Base-by-base conservation (phyloP, 2,888 invertebrate species). In the Ceramica pisi region DNA sequence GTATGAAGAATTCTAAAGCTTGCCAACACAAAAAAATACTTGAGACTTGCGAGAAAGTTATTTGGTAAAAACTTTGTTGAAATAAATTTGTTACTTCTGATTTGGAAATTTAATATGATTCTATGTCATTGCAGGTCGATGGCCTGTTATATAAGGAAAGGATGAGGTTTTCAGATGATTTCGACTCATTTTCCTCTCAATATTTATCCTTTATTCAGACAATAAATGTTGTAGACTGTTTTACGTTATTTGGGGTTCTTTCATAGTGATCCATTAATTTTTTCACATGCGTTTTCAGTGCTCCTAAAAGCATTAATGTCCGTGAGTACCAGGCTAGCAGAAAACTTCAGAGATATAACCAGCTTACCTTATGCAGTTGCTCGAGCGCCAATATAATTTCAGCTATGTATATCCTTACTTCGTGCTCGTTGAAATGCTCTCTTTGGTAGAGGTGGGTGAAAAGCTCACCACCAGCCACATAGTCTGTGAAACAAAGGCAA, bases 371-470 rank as follows among this genome's bases (percentile, higher is more conserved):
- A 95, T 99, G 99, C 83, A 99, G 96, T 92, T 98, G 98, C 94
- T 99, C 99, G 82, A 99, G 96, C 6, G 99, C 99, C 78, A 99
- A 96, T 88, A 99, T 98, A 86, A 99, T 98, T 96, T 99, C 99
- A 71, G 98, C 99, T 82, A 99, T 98, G 94, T 99, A 99, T 92
- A 99, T 97, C 87, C 98, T 96, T 60, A 99, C 99, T 94, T 99
- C 98, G 76, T 97, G 96, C 93, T 99, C 99, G 67, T 97, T 97
- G 95, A 99, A 99, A 90, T 98, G 97, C 91, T 99, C 99, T 87
- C 98, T 97, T 94, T 98, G 98, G 96, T 99, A 99, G 75, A 99
- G 96, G 95, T 99, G 99, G 5, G 99, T 99, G 96, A 99, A 99
- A 81, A 99, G 96, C 94, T 99, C 99, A 0, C 99, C 99, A 66